These are phyloP conservation scores for Bovichtus variegatus DNA, from an alignment of 2,797 vertebrate genomes.

Conservation along the genomic window DNA sequence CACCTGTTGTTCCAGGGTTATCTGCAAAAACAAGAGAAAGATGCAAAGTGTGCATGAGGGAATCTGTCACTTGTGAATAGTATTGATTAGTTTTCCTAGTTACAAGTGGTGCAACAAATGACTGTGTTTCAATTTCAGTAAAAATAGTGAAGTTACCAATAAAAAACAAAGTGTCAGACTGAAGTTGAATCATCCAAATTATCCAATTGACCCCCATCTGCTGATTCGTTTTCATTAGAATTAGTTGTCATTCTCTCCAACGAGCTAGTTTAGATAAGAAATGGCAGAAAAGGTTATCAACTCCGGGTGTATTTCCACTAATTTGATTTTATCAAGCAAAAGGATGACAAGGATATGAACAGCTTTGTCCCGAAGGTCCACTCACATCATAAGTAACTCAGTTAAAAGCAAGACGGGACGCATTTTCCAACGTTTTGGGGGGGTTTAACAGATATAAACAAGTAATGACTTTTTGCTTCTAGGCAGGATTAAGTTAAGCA, in stretches of 20 bases:
- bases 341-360: constrained; percentile 49
- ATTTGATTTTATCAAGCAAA: constrained; percentile 61
- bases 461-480: constrained; percentile 40
- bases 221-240: constrained; percentile 73
- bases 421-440: constrained; percentile 31
- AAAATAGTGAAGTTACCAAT: constrained; percentile 66
- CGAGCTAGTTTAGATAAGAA: constrained; percentile 73
- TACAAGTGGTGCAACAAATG: constrained; percentile 65
- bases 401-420: constrained; percentile 41
- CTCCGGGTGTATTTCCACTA: constrained; percentile 54
- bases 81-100: constrained; percentile 62
- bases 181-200: constrained; percentile 75
- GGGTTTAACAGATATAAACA: constrained; percentile 33
- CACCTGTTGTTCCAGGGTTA: constrained; percentile 85
- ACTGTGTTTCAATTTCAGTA: constrained; percentile 71
- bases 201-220: constrained; percentile 75
- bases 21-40: constrained; percentile 83
- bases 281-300: constrained; percentile 69
- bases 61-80: constrained; percentile 36
- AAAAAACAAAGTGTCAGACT: constrained; percentile 74
- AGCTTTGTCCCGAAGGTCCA: constrained; percentile 51
- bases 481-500: constrained; percentile 37
- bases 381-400: constrained; percentile 48
- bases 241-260: constrained; percentile 74
- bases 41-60: constrained; percentile 43